phyloP scores from a whole-genome alignment of 2,888 invertebrate species.

The Tetranychus piercei region DNA sequence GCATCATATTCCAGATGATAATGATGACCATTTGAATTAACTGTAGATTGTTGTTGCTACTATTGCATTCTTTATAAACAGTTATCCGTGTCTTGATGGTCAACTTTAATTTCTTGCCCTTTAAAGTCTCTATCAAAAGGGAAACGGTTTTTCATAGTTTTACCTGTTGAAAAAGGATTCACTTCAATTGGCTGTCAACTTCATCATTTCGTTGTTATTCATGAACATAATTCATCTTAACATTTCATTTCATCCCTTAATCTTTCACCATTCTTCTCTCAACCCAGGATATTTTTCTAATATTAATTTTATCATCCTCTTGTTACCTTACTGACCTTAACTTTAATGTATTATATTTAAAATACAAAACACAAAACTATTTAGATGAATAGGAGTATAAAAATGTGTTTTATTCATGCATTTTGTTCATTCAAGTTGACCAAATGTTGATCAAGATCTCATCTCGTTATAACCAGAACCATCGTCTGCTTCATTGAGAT shows the following conservation, averaged over 20 bases:
- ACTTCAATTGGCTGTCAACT: neutral
- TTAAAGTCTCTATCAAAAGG: neutral
- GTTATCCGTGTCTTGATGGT: neutral
- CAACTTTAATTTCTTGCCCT: neutral
- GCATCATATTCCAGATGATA: neutral
- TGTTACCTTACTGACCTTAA: constrained; percentile 1
- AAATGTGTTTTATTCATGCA: too few species aligned
- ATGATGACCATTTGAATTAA: neutral
- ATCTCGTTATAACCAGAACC: too few species aligned
- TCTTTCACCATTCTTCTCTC: constrained; percentile 1
- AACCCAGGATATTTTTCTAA: neutral
- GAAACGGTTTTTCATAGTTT: neutral
- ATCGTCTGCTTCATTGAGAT: neutral
- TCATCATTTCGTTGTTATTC: neutral
- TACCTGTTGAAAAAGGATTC: too few species aligned
- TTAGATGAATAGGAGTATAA: too few species aligned
- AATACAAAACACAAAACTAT: neutral
- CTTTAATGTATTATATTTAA: neutral
- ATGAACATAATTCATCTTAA: neutral
- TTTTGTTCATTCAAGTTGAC: too few species aligned
- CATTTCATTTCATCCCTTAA: neutral
- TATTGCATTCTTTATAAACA: neutral
- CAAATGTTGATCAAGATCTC: too few species aligned
- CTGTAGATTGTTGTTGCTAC: neutral
- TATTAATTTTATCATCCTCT: neutral